Percentiles rank a stretch among this genome's conserved stretches.
Evolutionary conservation across 64 coral and sea anemone species (phyloP).

Genomic region (Actinia equina): DNA sequence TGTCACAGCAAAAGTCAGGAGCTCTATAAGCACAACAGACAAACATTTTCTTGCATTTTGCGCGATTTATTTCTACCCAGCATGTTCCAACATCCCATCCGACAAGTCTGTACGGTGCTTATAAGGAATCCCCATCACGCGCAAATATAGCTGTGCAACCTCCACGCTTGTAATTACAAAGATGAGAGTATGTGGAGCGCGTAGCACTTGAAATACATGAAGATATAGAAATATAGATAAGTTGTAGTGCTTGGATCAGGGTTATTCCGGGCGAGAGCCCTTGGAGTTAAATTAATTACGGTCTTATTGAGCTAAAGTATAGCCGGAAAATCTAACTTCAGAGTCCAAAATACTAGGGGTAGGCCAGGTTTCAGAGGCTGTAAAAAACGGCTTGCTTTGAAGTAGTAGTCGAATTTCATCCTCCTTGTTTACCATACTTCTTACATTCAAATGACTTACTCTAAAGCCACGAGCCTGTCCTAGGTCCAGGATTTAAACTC

Average conservation of each 20-base stretch:
- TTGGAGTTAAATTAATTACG: too few relatives aligned
- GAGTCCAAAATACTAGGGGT: constrained; percentile 5
- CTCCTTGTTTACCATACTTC: constrained; percentile 23
- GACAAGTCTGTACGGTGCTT: constrained; percentile 10
- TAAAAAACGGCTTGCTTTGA: constrained; percentile 16
- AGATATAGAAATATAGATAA: too few relatives aligned
- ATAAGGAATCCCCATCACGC: constrained; percentile 2
- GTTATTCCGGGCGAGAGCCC: too few relatives aligned
- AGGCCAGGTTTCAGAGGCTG: constrained; percentile 17
- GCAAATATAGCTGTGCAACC: constrained; percentile 16
- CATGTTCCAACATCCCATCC: background rate
- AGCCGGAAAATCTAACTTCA: background rate
- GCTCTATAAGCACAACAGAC: constrained; percentile 5
- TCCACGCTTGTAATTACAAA: background rate
- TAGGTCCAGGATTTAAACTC: background rate
- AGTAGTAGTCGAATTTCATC: constrained; percentile 4
- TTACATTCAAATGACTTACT: constrained; percentile 11
- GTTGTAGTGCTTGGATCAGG: too few relatives aligned
- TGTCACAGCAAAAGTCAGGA: background rate
- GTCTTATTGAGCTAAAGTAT: background rate
- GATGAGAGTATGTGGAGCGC: too few relatives aligned
- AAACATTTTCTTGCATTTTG: constrained; percentile 15
- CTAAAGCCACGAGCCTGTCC: background rate
- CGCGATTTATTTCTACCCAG: constrained; percentile 8
- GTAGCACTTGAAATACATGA: too few relatives aligned